A percentile compares a stretch with the other conserved stretches of the same genome.
These are phyloP conservation scores for Catocala nupta DNA, from an alignment of 2,888 invertebrate species.

Conservation along the genomic window DNA sequence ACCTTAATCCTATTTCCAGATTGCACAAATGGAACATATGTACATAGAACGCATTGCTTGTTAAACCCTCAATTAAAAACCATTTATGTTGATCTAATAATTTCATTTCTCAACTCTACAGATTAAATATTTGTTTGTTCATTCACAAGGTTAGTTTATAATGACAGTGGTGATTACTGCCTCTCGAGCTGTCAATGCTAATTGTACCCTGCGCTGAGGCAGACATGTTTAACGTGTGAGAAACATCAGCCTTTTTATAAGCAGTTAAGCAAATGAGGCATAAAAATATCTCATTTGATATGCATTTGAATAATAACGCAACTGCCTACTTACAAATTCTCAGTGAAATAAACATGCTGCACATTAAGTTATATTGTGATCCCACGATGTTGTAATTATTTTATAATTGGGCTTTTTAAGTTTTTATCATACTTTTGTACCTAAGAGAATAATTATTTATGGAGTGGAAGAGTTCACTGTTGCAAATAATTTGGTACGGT, in stretches of 20 bases:
- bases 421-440: no score
- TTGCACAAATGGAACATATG: conserved; percentile 29
- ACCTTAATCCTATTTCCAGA: background rate
- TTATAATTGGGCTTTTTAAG: no score
- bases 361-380: no score
- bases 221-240: conserved; percentile 11
- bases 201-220: conserved; percentile 30
- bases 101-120: conserved; percentile 39
- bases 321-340: no score
- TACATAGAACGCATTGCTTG: conserved; percentile 17
- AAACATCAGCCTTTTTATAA: conserved; percentile 8
- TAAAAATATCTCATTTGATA: background rate
- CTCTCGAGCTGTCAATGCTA: conserved; percentile 46
- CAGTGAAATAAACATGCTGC: no score
- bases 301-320: background rate
- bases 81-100: conserved; percentile 52
- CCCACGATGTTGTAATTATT: no score
- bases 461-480: no score
- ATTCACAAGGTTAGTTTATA: conserved; percentile 47
- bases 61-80: conserved; percentile 47
- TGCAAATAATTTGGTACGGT: no score
- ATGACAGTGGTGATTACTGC: conserved; percentile 45
- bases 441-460: no score
- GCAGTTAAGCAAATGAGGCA: background rate
- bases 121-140: conserved; percentile 43